Evolutionary conservation across 1,140 invertebrate genomes (phyloP).

Genomic region (Drosophila ananassae): DNA sequence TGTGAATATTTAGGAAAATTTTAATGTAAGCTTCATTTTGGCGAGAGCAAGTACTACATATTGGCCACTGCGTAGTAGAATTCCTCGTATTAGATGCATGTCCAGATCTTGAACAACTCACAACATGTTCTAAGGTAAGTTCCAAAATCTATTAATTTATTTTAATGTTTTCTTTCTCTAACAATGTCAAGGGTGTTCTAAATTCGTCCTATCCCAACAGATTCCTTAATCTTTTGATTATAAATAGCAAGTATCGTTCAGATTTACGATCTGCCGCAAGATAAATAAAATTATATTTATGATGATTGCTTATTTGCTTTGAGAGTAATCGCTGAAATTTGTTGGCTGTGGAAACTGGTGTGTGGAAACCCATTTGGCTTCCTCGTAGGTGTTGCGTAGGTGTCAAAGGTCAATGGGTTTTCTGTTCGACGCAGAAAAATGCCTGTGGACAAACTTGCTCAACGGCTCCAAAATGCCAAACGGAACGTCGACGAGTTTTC

Average conservation of each 20-base stretch:
- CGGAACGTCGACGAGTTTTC: slow-evolving; percentile 35
- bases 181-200: too few species aligned
- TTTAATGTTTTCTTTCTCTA: too few species aligned
- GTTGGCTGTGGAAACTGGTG: slow-evolving; percentile 37
- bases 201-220: not conserved
- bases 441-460: slow-evolving; percentile 51
- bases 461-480: slow-evolving; percentile 61
- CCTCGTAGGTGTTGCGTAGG: slow-evolving; percentile 65
- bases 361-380: slow-evolving; percentile 15
- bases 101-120: too few species aligned
- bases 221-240: slow-evolving; percentile 2
- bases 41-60: too few species aligned
- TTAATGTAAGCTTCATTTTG: too few species aligned
- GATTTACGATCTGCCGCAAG: slow-evolving; percentile 50
- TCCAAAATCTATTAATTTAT: too few species aligned
- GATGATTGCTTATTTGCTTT: slow-evolving; percentile 78
- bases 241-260: slow-evolving; percentile 32
- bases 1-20: too few species aligned
- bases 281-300: slow-evolving; percentile 69
- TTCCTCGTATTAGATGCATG: too few species aligned
- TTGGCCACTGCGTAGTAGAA: too few species aligned
- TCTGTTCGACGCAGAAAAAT: slow-evolving; percentile 21
- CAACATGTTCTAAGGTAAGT: too few species aligned
- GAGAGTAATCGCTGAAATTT: slow-evolving; percentile 70
- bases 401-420: slow-evolving; percentile 71